Conservation (phyloP, 2,888 invertebrate species). For the Dolomedes plantarius region DNA sequence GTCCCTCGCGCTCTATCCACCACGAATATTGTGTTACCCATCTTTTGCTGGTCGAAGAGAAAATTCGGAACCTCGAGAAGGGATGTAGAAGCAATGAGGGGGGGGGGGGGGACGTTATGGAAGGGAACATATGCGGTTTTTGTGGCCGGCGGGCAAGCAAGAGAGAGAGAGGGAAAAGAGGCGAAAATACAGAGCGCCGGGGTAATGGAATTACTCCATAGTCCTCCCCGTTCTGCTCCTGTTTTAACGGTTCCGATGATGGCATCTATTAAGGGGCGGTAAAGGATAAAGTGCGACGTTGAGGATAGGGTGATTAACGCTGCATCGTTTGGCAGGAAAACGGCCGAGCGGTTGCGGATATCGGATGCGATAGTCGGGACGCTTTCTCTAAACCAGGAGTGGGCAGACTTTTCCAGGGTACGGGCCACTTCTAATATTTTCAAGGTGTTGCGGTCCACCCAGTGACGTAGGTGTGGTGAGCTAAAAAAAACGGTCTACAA, state of each 20-base stretch:
- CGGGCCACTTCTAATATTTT: no score
- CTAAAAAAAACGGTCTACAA: no score
- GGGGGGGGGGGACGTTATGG: constrained; percentile 34
- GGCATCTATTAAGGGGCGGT: constrained; percentile 25
- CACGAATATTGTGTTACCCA: constrained; percentile 69
- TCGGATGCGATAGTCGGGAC: no score
- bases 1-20: constrained; percentile 12
- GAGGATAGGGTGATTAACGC: no score
- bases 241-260: constrained; percentile 52
- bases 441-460: no score
- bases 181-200: not conserved
- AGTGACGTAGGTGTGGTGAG: no score
- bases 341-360: no score
- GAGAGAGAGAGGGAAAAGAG: constrained; percentile 5
- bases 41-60: constrained; percentile 12
- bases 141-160: constrained; percentile 35
- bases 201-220: constrained; percentile 65
- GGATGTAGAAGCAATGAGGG: not conserved
- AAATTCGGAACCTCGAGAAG: not conserved
- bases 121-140: constrained; percentile 25
- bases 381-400: no score
- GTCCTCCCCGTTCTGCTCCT: constrained; percentile 22
- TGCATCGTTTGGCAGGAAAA: no score
- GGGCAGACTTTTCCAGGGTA: no score
- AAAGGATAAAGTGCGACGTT: no score